A percentile compares a stretch with the other conserved stretches of the same genome.
These are phyloP conservation scores for Lophotis ruficrista DNA, from an alignment of 2,113 vertebrate species.

Conservation along the genomic window DNA sequence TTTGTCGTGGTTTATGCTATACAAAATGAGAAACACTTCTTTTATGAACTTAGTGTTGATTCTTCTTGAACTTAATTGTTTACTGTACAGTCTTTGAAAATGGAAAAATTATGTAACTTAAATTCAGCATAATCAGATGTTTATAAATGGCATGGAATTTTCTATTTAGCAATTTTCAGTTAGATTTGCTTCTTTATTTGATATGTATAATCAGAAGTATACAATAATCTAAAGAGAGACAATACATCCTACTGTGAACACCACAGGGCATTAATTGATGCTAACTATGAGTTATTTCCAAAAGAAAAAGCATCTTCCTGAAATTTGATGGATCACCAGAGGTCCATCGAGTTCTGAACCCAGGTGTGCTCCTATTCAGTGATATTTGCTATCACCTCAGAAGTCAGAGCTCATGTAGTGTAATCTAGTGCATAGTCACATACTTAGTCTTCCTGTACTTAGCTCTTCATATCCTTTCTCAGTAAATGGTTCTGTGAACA, in stretches of 20 bases:
- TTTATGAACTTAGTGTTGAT: not conserved
- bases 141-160: not conserved
- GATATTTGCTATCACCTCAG: not conserved
- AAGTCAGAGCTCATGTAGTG: not conserved
- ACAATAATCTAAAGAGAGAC: not conserved
- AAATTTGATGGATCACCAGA: not conserved
- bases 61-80: not conserved
- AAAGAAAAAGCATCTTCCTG: not conserved
- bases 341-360: not conserved
- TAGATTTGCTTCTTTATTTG: not conserved
- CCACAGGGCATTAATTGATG: not conserved
- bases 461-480: not conserved
- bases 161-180: not conserved
- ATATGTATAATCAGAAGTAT: not conserved
- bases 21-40: not conserved
- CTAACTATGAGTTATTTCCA: not conserved
- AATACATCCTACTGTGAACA: not conserved
- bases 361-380: not conserved
- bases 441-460: not conserved
- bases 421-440: not conserved
- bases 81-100: not conserved
- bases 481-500: not conserved
- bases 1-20: not conserved
- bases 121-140: not conserved
- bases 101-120: not conserved